These are phyloP conservation scores for Gallinago paraguaiae DNA, from an alignment of 2,113 vertebrate genomes.

Conservation along the genomic window DNA sequence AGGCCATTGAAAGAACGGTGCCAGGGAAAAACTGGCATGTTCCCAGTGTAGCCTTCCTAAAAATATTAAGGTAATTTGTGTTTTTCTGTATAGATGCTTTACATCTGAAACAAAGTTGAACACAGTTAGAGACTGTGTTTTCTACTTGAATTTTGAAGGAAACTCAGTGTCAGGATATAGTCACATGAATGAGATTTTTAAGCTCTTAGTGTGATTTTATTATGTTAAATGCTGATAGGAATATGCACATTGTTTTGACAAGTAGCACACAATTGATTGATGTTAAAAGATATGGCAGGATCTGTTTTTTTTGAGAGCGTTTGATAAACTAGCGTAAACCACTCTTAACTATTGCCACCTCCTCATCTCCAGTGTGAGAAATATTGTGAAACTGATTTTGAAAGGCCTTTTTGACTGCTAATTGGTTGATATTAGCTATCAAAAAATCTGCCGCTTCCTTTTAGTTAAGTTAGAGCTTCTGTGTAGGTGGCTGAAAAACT, in stretches of 20 bases:
- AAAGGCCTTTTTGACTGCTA: neutral
- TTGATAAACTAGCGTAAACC: neutral
- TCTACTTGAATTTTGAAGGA: neutral
- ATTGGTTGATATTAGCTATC: conserved; percentile 7
- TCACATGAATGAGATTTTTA: neutral
- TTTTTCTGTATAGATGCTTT: neutral
- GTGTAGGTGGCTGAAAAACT: neutral
- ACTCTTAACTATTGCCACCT: neutral
- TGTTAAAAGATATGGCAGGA: neutral
- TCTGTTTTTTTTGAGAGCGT: neutral
- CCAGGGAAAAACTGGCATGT: neutral
- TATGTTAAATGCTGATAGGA: neutral
- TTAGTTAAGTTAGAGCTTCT: neutral
- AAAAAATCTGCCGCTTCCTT: neutral
- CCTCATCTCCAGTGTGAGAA: neutral
- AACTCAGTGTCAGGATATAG: neutral
- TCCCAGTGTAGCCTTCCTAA: neutral
- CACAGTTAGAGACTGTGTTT: neutral
- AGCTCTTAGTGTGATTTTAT: neutral
- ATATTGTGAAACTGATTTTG: neutral
- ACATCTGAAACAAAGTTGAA: neutral
- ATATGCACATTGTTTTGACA: neutral
- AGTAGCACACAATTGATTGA: neutral
- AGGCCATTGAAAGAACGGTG: neutral
- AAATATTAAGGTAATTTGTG: neutral